Evolutionary conservation across 1,140 invertebrate species (phyloP).

Genomic region (Drosophila kepulauana): DNA sequence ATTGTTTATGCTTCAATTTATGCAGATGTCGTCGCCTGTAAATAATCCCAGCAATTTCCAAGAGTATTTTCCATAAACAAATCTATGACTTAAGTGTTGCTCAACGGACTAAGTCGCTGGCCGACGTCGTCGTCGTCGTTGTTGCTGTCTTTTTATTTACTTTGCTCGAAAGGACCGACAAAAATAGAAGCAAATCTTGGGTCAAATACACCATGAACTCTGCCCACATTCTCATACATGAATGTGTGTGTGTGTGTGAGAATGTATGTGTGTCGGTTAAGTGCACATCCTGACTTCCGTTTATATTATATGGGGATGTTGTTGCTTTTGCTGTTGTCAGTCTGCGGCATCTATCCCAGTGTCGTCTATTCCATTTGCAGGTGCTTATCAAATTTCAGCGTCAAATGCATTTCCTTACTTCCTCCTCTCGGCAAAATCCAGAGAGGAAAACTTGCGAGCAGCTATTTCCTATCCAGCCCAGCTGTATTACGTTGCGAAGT

Average conservation of each 20-base stretch:
- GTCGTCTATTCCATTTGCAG: conserved; percentile 42
- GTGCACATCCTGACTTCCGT: conserved; percentile 39
- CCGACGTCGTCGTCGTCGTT: conserved; percentile 2
- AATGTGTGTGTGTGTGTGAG: background rate
- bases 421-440: conserved; percentile 3
- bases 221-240: too few species aligned
- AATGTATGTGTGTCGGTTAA: conserved; percentile 9
- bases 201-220: conserved; percentile 14
- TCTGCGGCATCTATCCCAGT: conserved; percentile 3
- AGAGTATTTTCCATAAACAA: conserved; percentile 26
- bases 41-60: conserved; percentile 31
- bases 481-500: conserved; percentile 8
- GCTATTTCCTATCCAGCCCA: conserved; percentile 21
- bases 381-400: conserved; percentile 40
- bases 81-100: conserved; percentile 39
- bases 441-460: conserved; percentile 15
- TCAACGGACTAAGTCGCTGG: conserved; percentile 25
- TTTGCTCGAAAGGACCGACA: conserved; percentile 18
- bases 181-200: conserved; percentile 30
- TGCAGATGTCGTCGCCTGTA: conserved; percentile 33
- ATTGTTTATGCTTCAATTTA: conserved; percentile 34
- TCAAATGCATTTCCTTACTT: conserved; percentile 39
- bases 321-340: conserved; percentile 15
- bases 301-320: conserved; percentile 13
- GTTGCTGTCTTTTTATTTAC: conserved; percentile 21